Conservation (phyloP, 2,797 vertebrate species). For the Amblyopsis hoosieri region DNA sequence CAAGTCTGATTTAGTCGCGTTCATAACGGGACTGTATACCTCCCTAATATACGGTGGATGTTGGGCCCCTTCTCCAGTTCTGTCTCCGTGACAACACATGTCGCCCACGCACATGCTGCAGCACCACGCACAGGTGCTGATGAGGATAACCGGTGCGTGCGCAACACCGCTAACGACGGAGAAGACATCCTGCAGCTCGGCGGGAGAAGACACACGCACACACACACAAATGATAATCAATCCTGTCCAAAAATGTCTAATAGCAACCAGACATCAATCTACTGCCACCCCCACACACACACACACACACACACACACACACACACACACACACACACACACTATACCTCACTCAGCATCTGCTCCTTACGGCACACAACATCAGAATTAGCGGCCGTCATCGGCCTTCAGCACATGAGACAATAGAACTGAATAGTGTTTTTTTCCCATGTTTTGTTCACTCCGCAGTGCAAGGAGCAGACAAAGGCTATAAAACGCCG, state of each 20-base stretch:
- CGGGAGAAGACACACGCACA: conserved; percentile 39
- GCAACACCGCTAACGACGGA: too few relatives aligned
- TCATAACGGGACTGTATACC: too few relatives aligned
- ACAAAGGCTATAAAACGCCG: conserved; percentile 12
- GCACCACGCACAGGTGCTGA: too few relatives aligned
- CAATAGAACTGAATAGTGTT: conserved; percentile 50
- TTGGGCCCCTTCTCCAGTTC: too few relatives aligned
- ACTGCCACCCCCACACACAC: conserved; percentile 54
- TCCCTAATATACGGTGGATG: too few relatives aligned
- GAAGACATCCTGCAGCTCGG: background rate
- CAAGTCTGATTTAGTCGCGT: too few relatives aligned
- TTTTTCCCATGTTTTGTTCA: conserved; percentile 19
- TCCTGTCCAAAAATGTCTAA: conserved; percentile 56
- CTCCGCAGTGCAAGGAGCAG: conserved; percentile 36
- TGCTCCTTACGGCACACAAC: conserved; percentile 67
- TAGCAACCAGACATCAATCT: conserved; percentile 43
- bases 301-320: conserved; percentile 60
- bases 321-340: conserved; percentile 60
- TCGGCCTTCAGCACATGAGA: conserved; percentile 55
- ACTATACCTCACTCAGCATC: conserved; percentile 69
- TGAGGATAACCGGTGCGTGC: too few relatives aligned
- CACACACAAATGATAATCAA: conserved; percentile 54
- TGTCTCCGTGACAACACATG: too few relatives aligned
- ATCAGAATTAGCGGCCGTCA: conserved; percentile 70
- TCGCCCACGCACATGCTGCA: too few relatives aligned